Base-by-base conservation (phyloP, 2,888 invertebrate genomes). In the Odontomyia ornata region DNA sequence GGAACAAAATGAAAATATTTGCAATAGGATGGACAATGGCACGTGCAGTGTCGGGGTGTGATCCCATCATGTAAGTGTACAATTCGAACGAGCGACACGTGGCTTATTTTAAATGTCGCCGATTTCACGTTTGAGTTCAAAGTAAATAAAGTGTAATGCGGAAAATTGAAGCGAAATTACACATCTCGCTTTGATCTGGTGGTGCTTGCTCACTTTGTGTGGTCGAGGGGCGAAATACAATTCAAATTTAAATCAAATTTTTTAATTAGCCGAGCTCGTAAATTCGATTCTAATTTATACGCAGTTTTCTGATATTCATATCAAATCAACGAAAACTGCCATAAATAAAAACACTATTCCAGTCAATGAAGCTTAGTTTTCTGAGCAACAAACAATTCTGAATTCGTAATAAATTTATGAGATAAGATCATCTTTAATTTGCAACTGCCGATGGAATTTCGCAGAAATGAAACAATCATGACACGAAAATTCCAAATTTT, bases 141-240 rank as follows among this genome's bases (percentile, higher is more conserved):
- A 75, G 67, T 28, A 71, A 69, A 76, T 52, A 67, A 52, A 65
- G 67, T 13, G 21, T 64, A 77, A 79, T 77, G 76, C 72, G 77
- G 75, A 79, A 79, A 79, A 79, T 77, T 79, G 57, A 57, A 77
- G 75, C 71, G 62, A 75, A 78, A 78, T 78, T 77, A 71, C 71
- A 52, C 64, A 60, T 57, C 21, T 46, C 76, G 27, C 36, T 76
- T 60, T 9, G n/a, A 21, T n/a, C 36, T 21, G 36, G 28, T 64
- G 64, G 46, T 62, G 47, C 28, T 52, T 25, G 36, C 69, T 69
- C 47, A 67, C 25, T 9, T 5, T 60, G 25, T 11, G 3, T 67
- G 15, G 25, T 25, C 25, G 69, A 69, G 1, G 46, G 46, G 69
- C 25, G 69, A 69, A 65, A 69, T 69, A 18, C 25, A 43, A 21